Percentiles rank a stretch among this genome's conserved stretches.
Evolutionary conservation across 1,140 invertebrate species (phyloP).

Genomic region (Anastrepha obliqua): DNA sequence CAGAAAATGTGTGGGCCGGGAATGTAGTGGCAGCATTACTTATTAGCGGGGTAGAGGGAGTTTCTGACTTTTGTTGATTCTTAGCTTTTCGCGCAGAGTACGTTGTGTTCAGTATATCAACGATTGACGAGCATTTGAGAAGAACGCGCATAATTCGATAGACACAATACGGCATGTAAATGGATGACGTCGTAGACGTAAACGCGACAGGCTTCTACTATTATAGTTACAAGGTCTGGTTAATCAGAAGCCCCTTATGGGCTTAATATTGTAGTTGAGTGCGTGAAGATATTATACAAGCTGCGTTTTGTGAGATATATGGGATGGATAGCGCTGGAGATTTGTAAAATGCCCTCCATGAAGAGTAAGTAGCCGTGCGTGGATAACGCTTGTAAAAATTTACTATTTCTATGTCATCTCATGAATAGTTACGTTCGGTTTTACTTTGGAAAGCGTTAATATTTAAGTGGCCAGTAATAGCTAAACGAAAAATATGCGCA

Average conservation of each 20-base stretch:
- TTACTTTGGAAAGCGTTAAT: background rate
- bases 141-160: conserved; percentile 15
- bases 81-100: background rate
- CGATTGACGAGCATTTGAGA: conserved; percentile 22
- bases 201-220: background rate
- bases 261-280: background rate
- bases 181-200: background rate
- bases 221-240: background rate
- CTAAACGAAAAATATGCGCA: background rate
- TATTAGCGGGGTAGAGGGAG: conserved; percentile 17
- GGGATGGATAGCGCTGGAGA: no score
- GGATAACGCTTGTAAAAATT: no score
- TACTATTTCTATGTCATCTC: no score
- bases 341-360: no score
- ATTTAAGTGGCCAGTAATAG: background rate
- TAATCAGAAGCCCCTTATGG: background rate
- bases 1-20: background rate
- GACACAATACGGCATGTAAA: background rate
- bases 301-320: no score
- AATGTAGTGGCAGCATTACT: background rate
- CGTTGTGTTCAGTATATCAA: background rate
- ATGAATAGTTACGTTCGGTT: no score
- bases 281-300: background rate
- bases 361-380: no score
- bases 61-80: conserved; percentile 30